Evolutionary conservation across 2,888 invertebrate genomes (phyloP).

Genomic region (Epirrita christyi): DNA sequence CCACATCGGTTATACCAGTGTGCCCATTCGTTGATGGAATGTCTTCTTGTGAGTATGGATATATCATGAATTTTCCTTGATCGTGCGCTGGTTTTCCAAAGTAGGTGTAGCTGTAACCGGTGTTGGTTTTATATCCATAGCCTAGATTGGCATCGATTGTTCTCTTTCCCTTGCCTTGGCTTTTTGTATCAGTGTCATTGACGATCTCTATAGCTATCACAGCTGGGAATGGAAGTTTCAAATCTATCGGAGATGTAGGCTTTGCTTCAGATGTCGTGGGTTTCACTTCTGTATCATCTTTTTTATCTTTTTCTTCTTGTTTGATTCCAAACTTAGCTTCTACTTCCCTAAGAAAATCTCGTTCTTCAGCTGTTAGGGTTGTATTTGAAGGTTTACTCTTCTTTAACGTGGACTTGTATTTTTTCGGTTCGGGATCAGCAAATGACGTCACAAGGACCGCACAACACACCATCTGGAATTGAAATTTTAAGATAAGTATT

Average conservation of each 20-base stretch:
- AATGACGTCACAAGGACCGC: slow-evolving; percentile 51
- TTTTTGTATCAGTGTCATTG: slow-evolving; percentile 80
- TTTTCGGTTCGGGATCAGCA: slow-evolving; percentile 75
- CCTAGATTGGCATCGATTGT: slow-evolving; percentile 90
- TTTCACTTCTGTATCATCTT: slow-evolving; percentile 44
- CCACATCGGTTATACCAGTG: slow-evolving; percentile 67
- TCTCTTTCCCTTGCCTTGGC: slow-evolving; percentile 83
- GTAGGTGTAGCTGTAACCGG: slow-evolving; percentile 78
- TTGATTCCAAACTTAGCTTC: slow-evolving; percentile 79
- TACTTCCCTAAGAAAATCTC: slow-evolving; percentile 74
- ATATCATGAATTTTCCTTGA: slow-evolving; percentile 86
- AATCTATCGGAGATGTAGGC: slow-evolving; percentile 40
- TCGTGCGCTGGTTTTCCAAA: slow-evolving; percentile 75
- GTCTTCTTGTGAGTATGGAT: slow-evolving; percentile 89
- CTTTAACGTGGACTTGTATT: slow-evolving; percentile 65
- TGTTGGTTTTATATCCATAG: slow-evolving; percentile 86
- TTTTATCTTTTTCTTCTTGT: slow-evolving; percentile 55
- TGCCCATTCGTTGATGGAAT: slow-evolving; percentile 71
- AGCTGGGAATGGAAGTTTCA: slow-evolving; percentile 68
- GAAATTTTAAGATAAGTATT: slow-evolving; percentile 28
- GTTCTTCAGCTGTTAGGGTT: slow-evolving; percentile 72
- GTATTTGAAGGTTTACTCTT: slow-evolving; percentile 56
- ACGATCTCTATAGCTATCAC: slow-evolving; percentile 87
- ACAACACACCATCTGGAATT: slow-evolving; percentile 71
- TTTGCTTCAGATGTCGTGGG: slow-evolving; percentile 30